phyloP scores from a whole-genome alignment of 1,140 invertebrate genomes.

The Catajapyx aquilonaris region DNA sequence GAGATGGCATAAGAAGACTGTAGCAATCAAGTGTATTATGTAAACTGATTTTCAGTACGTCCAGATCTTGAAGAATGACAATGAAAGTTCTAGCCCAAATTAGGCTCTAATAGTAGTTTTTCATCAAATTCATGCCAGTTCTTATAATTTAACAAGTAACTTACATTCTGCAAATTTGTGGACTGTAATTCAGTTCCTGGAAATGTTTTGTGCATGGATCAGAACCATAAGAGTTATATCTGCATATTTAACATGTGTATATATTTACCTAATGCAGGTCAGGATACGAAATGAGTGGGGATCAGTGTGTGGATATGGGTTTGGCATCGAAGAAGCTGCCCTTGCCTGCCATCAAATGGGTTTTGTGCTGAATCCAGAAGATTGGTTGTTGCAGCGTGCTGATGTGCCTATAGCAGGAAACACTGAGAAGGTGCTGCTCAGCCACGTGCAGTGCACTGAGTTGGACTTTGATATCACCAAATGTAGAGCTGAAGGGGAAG shows the following conservation, averaged over 20 bases:
- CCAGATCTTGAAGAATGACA: no score
- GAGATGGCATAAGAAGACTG: no score
- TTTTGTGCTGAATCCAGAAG: slow-evolving; percentile 70
- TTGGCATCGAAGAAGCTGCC: slow-evolving; percentile 79
- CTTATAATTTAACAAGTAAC: not conserved
- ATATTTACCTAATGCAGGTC: slow-evolving; percentile 26
- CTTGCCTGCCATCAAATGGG: slow-evolving; percentile 91
- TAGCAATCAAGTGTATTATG: no score
- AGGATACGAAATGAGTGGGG: slow-evolving; percentile 75
- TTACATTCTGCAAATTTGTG: no score
- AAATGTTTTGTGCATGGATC: no score
- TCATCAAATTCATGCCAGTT: no score
- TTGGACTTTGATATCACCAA: slow-evolving; percentile 80
- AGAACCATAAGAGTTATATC: not conserved
- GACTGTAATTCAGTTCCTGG: slow-evolving; percentile 2
- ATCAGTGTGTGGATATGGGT: slow-evolving; percentile 89
- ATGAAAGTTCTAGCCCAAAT: no score
- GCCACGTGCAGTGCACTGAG: slow-evolving; percentile 75
- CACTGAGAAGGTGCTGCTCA: slow-evolving; percentile 18
- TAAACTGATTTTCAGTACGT: no score
- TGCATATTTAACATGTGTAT: slow-evolving; percentile 1
- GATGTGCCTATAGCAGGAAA: slow-evolving; percentile 35
- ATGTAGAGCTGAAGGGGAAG: slow-evolving; percentile 54
- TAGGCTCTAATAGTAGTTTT: no score
- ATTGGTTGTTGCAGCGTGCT: slow-evolving; percentile 64